phyloP scores from a whole-genome alignment of 2,888 invertebrate species.

The Dermolepida albohirtum region DNA sequence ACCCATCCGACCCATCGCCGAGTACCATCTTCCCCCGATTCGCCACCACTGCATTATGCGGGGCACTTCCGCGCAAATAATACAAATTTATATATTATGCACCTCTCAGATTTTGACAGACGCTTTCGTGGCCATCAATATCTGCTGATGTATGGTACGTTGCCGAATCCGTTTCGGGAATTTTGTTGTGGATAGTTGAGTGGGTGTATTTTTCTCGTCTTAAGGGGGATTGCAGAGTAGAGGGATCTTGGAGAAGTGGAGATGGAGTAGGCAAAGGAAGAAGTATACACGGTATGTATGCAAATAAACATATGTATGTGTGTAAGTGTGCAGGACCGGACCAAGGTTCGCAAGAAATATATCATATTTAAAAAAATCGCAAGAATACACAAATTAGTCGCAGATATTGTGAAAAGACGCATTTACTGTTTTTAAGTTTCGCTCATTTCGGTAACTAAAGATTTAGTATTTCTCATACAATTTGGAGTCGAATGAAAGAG shows the following conservation, averaged over 20 bases:
- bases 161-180: slow-evolving; percentile 28
- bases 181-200: slow-evolving; percentile 54
- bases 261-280: slow-evolving; percentile 5
- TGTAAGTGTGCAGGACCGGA: slow-evolving; percentile 48
- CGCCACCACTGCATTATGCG: slow-evolving; percentile 36
- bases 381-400: too few relatives aligned
- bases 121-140: slow-evolving; percentile 63
- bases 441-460: too few relatives aligned
- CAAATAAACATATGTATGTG: slow-evolving; percentile 63
- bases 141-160: slow-evolving; percentile 57
- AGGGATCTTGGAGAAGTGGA: slow-evolving; percentile 1
- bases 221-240: slow-evolving; percentile 9
- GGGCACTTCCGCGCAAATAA: slow-evolving; percentile 45
- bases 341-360: too few relatives aligned
- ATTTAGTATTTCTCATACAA: too few relatives aligned
- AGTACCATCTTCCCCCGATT: background rate
- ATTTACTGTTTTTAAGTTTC: too few relatives aligned
- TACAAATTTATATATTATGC: slow-evolving; percentile 58
- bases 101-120: slow-evolving; percentile 63
- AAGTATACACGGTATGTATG: slow-evolving; percentile 56
- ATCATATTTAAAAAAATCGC: too few relatives aligned
- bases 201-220: slow-evolving; percentile 63
- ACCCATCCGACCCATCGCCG: background rate
- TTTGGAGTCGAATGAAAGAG: too few relatives aligned
- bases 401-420: too few relatives aligned